phyloP scores from a whole-genome alignment of 2,113 vertebrate species.

The Mormoops blainvillei region DNA sequence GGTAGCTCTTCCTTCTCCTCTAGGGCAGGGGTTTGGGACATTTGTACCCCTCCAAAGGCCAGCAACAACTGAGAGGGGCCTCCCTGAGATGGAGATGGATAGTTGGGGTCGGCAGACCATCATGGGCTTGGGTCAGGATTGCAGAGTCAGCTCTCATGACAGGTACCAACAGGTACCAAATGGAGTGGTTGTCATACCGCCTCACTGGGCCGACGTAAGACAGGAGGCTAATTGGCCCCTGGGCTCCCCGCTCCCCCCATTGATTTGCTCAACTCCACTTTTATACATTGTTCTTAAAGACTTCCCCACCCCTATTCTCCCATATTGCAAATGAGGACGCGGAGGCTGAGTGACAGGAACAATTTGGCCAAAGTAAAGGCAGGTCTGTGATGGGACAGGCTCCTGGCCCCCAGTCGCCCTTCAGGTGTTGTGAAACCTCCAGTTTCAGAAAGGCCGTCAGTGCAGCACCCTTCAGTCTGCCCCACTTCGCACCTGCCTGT shows the following conservation, averaged over 20 bases:
- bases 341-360: not conserved
- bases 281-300: not conserved
- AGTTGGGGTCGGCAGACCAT: not conserved
- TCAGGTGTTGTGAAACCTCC: not conserved
- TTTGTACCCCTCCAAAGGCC: not conserved
- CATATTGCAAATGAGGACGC: not conserved
- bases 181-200: not conserved
- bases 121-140: not conserved
- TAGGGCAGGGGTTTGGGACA: not conserved
- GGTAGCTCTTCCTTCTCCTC: not conserved
- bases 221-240: not conserved
- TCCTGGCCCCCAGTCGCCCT: too few relatives aligned
- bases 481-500: not conserved
- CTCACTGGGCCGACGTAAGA: not conserved
- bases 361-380: not conserved
- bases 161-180: not conserved
- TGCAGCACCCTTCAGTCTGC: not conserved
- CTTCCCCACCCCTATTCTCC: not conserved
- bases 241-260: not conserved
- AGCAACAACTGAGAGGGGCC: not conserved
- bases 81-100: not conserved
- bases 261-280: not conserved
- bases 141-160: not conserved
- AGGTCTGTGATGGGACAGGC: not conserved
- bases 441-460: not conserved